phyloP scores from a whole-genome alignment of 2,797 vertebrate species.

The Parauchenoglanis ngamensis region DNA sequence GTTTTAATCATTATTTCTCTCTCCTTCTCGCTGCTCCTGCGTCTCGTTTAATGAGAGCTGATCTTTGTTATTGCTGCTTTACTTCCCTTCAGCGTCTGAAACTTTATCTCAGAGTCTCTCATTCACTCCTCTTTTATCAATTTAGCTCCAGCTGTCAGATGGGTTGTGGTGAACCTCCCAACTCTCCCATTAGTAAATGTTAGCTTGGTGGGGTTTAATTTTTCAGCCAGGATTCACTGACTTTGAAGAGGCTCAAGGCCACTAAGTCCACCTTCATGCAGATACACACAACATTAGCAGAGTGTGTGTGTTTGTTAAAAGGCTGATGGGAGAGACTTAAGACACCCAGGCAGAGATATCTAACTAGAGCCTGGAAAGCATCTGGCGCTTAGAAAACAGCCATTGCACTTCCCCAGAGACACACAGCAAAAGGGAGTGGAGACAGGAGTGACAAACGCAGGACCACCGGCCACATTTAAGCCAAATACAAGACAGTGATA shows the following conservation, averaged over 20 bases:
- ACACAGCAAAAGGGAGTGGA: slow-evolving; percentile 17
- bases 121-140: slow-evolving; percentile 37
- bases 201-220: neutral
- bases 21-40: neutral
- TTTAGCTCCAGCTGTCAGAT: slow-evolving; percentile 39
- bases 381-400: slow-evolving; percentile 44
- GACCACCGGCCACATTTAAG: neutral
- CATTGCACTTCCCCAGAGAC: slow-evolving; percentile 37
- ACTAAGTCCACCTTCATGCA: slow-evolving; percentile 3
- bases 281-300: neutral
- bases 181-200: neutral
- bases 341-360: slow-evolving; percentile 37
- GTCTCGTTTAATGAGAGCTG: neutral
- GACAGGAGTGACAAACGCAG: slow-evolving; percentile 23
- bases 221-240: neutral
- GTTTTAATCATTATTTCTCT: neutral
- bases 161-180: neutral
- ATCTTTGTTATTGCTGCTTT: slow-evolving; percentile 6
- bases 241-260: slow-evolving; percentile 18
- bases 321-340: slow-evolving; percentile 45
- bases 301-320: slow-evolving; percentile 22
- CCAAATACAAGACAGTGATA: neutral
- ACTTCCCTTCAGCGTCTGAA: slow-evolving; percentile 29
- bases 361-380: slow-evolving; percentile 54
- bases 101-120: slow-evolving; percentile 24